phyloP scores from a whole-genome alignment of 1,140 invertebrate genomes.

The Ceratina japonica region DNA sequence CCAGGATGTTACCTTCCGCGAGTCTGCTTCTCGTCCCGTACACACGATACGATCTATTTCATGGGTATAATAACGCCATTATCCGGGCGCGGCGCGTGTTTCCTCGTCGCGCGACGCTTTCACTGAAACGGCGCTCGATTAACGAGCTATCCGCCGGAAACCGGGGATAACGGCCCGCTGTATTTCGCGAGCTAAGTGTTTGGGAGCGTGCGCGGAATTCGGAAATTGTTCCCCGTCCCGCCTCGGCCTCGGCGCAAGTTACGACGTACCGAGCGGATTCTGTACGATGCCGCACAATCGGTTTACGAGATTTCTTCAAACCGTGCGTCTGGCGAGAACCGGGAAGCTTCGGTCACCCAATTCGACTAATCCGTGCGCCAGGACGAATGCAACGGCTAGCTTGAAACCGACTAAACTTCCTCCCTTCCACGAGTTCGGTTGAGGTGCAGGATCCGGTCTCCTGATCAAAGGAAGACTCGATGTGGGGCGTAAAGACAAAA shows the following conservation, averaged over 20 bases:
- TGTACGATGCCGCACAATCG: too few relatives aligned
- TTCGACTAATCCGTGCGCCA: too few relatives aligned
- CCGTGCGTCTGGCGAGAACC: too few relatives aligned
- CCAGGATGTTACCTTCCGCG: conserved; percentile 36
- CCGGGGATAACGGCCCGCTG: conserved; percentile 25
- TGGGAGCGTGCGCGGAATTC: conserved; percentile 37
- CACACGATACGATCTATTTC: conserved; percentile 58
- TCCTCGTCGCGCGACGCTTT: conserved; percentile 41
- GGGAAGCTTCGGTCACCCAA: too few relatives aligned
- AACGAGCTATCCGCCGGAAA: conserved; percentile 52
- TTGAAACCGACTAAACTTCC: too few relatives aligned
- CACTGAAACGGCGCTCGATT: conserved; percentile 47
- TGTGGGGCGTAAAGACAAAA: too few relatives aligned
- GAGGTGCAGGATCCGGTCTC: too few relatives aligned
- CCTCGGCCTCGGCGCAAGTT: neutral
- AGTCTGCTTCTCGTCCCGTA: conserved; percentile 58
- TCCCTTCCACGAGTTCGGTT: too few relatives aligned
- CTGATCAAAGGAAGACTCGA: too few relatives aligned
- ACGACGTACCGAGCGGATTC: too few relatives aligned
- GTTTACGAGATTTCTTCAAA: too few relatives aligned
- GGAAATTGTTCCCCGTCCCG: conserved; percentile 43
- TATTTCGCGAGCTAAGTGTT: conserved; percentile 42
- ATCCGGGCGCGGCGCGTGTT: conserved; percentile 45
- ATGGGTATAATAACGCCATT: conserved; percentile 63
- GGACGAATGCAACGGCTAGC: too few relatives aligned